phyloP scores from a whole-genome alignment of 30 jellyfish, hydroid and myxozoan genomes.

The Catostylus mosaicus region DNA sequence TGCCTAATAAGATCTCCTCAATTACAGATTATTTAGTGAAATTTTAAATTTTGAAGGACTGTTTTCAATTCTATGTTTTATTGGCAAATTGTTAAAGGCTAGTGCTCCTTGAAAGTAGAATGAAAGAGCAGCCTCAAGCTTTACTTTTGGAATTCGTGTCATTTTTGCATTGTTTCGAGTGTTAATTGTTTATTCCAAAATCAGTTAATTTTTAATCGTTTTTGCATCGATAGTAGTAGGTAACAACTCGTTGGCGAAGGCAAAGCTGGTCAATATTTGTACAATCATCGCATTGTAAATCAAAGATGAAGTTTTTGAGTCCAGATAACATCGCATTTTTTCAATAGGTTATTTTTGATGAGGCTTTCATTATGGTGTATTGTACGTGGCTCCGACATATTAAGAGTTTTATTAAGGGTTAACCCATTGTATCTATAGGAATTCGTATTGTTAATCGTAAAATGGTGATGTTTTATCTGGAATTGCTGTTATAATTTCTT shows the following conservation, averaged over 20 bases:
- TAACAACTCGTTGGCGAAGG: conserved; percentile 26
- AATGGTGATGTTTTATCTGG: conserved; percentile 19
- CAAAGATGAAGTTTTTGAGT: conserved; percentile 23
- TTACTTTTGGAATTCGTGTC: too few relatives aligned
- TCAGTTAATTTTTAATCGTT: neutral
- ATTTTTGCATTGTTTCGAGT: too few relatives aligned
- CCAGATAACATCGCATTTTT: conserved; percentile 27
- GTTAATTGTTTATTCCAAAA: too few relatives aligned
- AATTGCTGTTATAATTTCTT: conserved; percentile 23
- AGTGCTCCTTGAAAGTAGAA: neutral
- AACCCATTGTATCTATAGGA: conserved; percentile 47
- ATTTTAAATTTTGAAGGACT: too few relatives aligned
- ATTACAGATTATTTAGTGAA: too few relatives aligned
- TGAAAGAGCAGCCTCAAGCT: too few relatives aligned
- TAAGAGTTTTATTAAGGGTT: conserved; percentile 28
- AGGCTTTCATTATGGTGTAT: conserved; percentile 38
- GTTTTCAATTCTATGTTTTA: neutral
- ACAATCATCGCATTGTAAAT: conserved; percentile 29
- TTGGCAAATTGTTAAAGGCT: neutral
- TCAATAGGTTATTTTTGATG: conserved; percentile 17
- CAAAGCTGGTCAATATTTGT: conserved; percentile 17
- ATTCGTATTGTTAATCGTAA: conserved; percentile 25
- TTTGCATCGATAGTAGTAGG: neutral
- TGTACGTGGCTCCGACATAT: conserved; percentile 56
- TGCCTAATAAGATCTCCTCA: too few relatives aligned